These are phyloP conservation scores for Puffinus mauretanicus DNA, from an alignment of 2,113 vertebrate genomes.

Conservation along the genomic window DNA sequence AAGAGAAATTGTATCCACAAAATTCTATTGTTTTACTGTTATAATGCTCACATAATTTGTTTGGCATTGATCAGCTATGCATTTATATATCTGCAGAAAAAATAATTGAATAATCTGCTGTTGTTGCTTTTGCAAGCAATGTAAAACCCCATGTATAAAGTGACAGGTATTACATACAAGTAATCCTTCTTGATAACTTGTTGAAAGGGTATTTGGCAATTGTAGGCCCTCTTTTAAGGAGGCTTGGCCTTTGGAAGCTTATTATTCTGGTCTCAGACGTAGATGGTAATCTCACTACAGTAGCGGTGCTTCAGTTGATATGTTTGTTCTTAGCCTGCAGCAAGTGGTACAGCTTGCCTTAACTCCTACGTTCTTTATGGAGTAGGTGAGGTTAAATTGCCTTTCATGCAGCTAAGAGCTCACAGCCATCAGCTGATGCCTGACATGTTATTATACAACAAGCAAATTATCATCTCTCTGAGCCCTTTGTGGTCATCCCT, in stretches of 20 bases:
- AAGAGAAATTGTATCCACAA: not conserved
- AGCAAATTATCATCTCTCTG: not conserved
- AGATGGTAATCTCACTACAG: not conserved
- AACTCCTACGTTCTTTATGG: not conserved
- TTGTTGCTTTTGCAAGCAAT: not conserved
- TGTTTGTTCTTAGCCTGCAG: not conserved
- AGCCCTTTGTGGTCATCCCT: not conserved
- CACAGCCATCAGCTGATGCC: not conserved
- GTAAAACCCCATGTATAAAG: not conserved
- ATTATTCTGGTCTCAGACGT: not conserved
- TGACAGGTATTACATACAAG: not conserved
- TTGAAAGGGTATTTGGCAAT: not conserved
- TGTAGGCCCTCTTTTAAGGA: not conserved
- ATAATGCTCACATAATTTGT: not conserved
- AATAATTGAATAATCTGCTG: not conserved
- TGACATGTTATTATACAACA: not conserved
- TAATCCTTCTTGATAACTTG: not conserved
- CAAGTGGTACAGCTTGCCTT: not conserved
- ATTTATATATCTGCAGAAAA: not conserved
- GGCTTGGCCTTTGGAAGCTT: not conserved
- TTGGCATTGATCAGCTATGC: not conserved
- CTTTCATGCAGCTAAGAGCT: not conserved
- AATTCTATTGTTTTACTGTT: not conserved
- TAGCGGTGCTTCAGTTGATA: not conserved
- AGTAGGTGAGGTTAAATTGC: not conserved